Conservation (phyloP, 2,888 invertebrate genomes). For the Aspidiotus destructor region DNA sequence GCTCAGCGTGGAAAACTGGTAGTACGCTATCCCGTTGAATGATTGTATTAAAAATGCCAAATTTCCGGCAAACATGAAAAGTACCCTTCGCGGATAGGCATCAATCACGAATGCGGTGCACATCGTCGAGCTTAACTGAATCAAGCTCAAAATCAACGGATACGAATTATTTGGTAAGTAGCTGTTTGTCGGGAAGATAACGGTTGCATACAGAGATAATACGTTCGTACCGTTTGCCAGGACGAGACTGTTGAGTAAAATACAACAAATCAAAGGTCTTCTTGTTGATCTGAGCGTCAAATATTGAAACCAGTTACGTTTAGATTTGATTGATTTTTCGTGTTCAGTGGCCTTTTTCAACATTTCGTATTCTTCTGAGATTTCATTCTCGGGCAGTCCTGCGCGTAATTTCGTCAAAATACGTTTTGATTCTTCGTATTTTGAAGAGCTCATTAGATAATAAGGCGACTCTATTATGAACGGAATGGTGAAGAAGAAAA, state of each 20-base stretch:
- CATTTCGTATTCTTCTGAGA: slow-evolving; percentile 1
- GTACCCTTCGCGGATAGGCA: slow-evolving; percentile 4
- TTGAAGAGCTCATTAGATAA: background rate
- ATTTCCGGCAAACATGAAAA: slow-evolving; percentile 1
- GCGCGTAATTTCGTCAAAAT: background rate
- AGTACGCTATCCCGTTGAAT: slow-evolving; percentile 14
- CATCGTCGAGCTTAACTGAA: slow-evolving; percentile 8
- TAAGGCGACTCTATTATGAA: slow-evolving; percentile 13
- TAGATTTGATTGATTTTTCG: background rate
- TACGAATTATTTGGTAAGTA: slow-evolving; percentile 18
- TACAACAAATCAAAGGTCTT: background rate
- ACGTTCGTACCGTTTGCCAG: slow-evolving; percentile 3
- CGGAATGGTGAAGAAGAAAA: background rate
- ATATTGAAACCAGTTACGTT: slow-evolving; percentile 8
- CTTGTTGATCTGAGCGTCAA: background rate
- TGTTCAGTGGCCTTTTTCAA: slow-evolving; percentile 1
- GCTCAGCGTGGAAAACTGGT: too few relatives aligned
- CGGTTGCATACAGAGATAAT: slow-evolving; percentile 14
- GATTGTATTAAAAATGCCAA: slow-evolving; percentile 9
- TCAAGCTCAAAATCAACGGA: slow-evolving; percentile 12
- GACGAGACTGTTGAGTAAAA: slow-evolving; percentile 6
- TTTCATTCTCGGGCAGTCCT: slow-evolving; percentile 4
- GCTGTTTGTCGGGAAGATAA: slow-evolving; percentile 10
- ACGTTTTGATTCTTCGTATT: background rate
- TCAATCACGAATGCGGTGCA: slow-evolving; percentile 16